Percentiles rank a stretch among this genome's conserved stretches.
Evolutionary conservation across 2,113 vertebrate species (phyloP).

Genomic region (Aix galericulata): DNA sequence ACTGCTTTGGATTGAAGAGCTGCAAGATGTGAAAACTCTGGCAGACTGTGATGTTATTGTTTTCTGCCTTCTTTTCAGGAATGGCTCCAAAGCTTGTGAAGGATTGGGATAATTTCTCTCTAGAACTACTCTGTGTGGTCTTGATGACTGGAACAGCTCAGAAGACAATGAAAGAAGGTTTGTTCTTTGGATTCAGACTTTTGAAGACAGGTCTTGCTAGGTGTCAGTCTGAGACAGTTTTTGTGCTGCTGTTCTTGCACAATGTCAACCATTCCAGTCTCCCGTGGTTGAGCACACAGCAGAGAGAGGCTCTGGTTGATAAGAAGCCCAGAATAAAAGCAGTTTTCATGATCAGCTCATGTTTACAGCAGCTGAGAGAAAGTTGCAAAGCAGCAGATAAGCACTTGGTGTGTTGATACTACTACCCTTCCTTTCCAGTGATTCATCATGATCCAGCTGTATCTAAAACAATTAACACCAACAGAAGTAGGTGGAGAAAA

Average conservation of each 20-base stretch:
- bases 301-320: not conserved
- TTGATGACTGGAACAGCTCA: not conserved
- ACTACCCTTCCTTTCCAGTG: not conserved
- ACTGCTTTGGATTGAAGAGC: not conserved
- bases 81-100: not conserved
- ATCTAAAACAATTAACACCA: not conserved
- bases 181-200: not conserved
- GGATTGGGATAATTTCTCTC: not conserved
- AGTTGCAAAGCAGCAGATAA: not conserved
- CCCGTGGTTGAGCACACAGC: not conserved
- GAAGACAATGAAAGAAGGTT: not conserved
- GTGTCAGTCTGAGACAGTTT: not conserved
- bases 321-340: not conserved
- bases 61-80: not conserved
- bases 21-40: not conserved
- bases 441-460: not conserved
- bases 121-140: not conserved
- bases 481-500: not conserved
- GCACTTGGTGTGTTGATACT: not conserved
- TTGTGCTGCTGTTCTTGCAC: not conserved
- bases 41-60: not conserved
- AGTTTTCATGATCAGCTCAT: rapidly evolving
- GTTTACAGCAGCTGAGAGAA: not conserved
- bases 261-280: not conserved
- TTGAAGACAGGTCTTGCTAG: not conserved